phyloP scores from a whole-genome alignment of 2,797 vertebrate genomes.

The Premnoplex brunnescens region DNA sequence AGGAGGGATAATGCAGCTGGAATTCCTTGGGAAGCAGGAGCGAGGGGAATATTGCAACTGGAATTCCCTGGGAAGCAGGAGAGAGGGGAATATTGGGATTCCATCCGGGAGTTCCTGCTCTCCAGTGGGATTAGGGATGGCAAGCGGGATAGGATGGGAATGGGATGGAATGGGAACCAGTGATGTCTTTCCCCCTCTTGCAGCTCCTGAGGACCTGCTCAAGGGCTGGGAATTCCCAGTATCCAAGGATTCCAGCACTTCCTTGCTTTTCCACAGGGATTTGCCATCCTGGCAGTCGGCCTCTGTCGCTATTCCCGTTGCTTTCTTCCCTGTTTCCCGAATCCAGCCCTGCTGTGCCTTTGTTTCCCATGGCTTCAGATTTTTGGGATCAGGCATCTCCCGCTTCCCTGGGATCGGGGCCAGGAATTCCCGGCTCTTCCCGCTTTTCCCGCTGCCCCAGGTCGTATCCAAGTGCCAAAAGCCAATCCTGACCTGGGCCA shows the following conservation, averaged over 20 bases:
- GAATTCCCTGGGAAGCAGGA: background rate
- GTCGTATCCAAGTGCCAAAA: background rate
- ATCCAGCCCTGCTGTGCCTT: background rate
- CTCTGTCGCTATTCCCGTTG: background rate
- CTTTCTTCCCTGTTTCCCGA: background rate
- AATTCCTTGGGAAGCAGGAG: background rate
- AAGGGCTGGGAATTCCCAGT: background rate
- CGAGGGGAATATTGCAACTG: background rate
- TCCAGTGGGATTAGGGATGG: background rate
- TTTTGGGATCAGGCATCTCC: background rate
- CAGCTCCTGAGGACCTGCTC: background rate
- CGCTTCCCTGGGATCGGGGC: background rate
- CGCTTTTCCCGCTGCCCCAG: background rate
- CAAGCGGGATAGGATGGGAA: background rate
- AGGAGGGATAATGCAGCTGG: background rate
- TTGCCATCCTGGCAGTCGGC: background rate
- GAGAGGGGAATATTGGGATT: background rate
- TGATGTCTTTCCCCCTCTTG: background rate
- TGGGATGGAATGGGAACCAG: background rate
- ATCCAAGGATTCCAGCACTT: background rate
- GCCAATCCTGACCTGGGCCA: background rate
- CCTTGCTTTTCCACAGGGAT: background rate
- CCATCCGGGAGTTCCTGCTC: background rate
- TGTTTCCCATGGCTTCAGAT: background rate
- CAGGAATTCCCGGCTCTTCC: background rate